These are phyloP conservation scores for Labeo calbasu DNA, from an alignment of 2,797 vertebrate genomes.

Conservation along the genomic window DNA sequence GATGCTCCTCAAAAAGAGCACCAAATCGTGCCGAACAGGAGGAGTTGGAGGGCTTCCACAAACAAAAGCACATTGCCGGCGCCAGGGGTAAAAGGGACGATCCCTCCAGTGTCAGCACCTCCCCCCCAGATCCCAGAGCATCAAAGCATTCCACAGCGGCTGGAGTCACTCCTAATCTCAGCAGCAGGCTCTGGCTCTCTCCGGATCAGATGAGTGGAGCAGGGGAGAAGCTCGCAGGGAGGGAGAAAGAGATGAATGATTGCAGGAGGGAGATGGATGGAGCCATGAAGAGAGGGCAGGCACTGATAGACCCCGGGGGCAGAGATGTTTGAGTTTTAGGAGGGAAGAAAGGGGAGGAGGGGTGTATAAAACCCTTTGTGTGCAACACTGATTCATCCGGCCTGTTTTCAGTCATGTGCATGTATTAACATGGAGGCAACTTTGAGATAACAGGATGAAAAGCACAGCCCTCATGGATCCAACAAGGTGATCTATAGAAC, in stretches of 20 bases:
- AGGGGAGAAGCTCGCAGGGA: constrained; percentile 57
- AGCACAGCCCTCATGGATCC: background rate
- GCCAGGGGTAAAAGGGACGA: constrained; percentile 48
- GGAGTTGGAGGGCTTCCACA: constrained; percentile 26
- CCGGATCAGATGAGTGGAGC: constrained; percentile 63
- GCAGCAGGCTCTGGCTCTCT: constrained; percentile 60
- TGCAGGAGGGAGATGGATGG: constrained; percentile 58
- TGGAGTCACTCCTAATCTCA: constrained; percentile 70
- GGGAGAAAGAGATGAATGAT: constrained; percentile 56
- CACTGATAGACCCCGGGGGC: constrained; percentile 52
- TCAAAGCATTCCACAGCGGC: constrained; percentile 73
- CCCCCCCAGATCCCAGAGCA: constrained; percentile 37
- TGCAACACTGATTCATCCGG: constrained; percentile 28
- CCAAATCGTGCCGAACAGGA: constrained; percentile 22
- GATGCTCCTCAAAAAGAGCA: constrained; percentile 43
- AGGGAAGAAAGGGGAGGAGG: constrained; percentile 37
- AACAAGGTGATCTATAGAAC: constrained; percentile 9
- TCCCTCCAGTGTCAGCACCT: constrained; percentile 37
- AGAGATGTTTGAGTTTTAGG: constrained; percentile 51
- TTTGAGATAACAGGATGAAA: background rate
- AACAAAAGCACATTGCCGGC: constrained; percentile 57
- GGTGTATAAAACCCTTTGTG: constrained; percentile 41
- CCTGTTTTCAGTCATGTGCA: constrained; percentile 18
- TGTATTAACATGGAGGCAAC: constrained; percentile 3
- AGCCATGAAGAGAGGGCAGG: constrained; percentile 55